phyloP scores from a whole-genome alignment of 2,113 vertebrate species.

The Hypomesus transpacificus region DNA sequence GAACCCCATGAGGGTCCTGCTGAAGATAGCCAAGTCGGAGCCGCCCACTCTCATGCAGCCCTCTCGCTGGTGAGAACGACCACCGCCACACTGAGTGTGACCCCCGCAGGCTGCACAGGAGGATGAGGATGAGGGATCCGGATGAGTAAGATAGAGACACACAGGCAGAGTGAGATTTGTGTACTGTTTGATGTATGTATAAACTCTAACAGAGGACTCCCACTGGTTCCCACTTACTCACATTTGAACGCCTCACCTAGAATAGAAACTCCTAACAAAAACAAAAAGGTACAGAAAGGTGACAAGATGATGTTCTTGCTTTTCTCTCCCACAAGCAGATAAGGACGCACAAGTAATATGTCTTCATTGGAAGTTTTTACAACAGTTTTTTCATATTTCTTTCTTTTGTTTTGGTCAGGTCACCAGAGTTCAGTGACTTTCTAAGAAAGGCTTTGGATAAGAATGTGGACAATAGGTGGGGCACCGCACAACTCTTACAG shows the following conservation, averaged over 20 bases:
- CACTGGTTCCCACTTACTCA: too few relatives aligned
- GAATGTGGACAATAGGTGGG: constrained; percentile 93
- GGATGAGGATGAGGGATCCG: neutral
- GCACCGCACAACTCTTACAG: constrained; percentile 83
- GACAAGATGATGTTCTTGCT: too few relatives aligned
- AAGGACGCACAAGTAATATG: neutral
- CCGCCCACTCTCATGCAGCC: constrained; percentile 90
- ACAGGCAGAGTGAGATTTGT: neutral
- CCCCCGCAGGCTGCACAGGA: too few relatives aligned
- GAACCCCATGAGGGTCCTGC: constrained; percentile 96
- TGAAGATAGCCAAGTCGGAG: constrained; percentile 98
- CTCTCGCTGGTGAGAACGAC: constrained; percentile 83
- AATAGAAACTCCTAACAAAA: too few relatives aligned
- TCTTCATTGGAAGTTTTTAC: neutral
- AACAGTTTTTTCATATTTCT: neutral
- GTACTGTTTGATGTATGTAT: too few relatives aligned
- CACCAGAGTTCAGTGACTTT: constrained; percentile 92
- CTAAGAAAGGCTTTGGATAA: constrained; percentile 93
- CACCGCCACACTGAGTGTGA: too few relatives aligned
- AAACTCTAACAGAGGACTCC: too few relatives aligned
- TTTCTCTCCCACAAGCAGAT: neutral
- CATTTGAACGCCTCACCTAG: too few relatives aligned
- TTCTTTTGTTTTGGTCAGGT: constrained; percentile 71
- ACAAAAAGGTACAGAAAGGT: too few relatives aligned
- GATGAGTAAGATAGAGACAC: neutral